Evolutionary conservation across 2,797 vertebrate species (phyloP).

Genomic region (Sebastes dallii): DNA sequence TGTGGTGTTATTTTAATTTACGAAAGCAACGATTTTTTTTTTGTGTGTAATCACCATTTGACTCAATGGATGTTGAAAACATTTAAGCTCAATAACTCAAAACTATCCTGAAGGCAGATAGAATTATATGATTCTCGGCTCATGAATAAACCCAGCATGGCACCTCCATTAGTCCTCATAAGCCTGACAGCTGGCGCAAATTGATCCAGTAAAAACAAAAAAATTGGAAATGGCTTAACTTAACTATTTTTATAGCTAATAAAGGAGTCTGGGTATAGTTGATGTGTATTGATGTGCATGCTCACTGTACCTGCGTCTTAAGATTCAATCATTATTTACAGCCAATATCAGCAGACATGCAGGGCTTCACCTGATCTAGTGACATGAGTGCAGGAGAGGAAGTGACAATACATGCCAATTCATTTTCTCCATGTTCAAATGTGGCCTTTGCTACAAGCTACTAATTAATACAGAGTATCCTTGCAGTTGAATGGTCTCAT

Average conservation of each 20-base stretch:
- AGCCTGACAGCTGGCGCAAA: slow-evolving; percentile 56
- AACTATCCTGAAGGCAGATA: slow-evolving; percentile 42
- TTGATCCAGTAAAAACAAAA: slow-evolving; percentile 53
- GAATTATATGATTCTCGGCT: slow-evolving; percentile 44
- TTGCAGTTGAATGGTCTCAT: slow-evolving; percentile 60
- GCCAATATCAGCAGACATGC: slow-evolving; percentile 37
- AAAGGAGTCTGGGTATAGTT: slow-evolving; percentile 19
- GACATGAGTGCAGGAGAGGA: slow-evolving; percentile 21
- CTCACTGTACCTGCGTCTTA: slow-evolving; percentile 1
- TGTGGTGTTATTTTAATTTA: slow-evolving; percentile 1
- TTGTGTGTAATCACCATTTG: slow-evolving; percentile 11
- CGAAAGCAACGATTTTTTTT: slow-evolving; percentile 12
- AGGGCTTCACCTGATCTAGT: background rate
- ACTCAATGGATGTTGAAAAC: slow-evolving; percentile 33
- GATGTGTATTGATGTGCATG: slow-evolving; percentile 18
- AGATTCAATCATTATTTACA: slow-evolving; percentile 32
- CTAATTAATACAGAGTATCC: slow-evolving; percentile 73
- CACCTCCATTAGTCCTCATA: slow-evolving; percentile 56
- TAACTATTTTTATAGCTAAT: slow-evolving; percentile 42
- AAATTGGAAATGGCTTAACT: slow-evolving; percentile 56
- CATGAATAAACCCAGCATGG: slow-evolving; percentile 62
- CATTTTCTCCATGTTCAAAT: slow-evolving; percentile 53
- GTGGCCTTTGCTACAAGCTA: slow-evolving; percentile 53
- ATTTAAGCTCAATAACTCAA: slow-evolving; percentile 45
- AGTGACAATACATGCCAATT: slow-evolving; percentile 44